A percentile compares a stretch with the other conserved stretches of the same genome.
Conservation (phyloP, 2,888 invertebrate genomes). For the Helleia helle region DNA sequence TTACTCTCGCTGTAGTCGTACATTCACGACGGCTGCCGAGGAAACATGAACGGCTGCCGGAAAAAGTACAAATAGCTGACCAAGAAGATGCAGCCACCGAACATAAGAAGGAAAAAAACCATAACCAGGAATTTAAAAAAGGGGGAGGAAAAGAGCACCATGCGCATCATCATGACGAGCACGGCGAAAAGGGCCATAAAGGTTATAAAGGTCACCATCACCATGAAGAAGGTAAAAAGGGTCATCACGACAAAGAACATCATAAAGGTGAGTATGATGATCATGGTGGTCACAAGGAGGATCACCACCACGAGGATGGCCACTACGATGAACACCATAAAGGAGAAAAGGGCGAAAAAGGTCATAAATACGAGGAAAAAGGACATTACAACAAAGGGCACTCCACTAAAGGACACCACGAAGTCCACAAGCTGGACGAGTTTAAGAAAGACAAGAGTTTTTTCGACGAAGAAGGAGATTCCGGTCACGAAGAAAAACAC, state of each 20-base stretch:
- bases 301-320: conserved; percentile 78
- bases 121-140: conserved; percentile 69
- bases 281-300: conserved; percentile 75
- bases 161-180: conserved; percentile 76
- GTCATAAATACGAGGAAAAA: conserved; percentile 77
- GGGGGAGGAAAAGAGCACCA: conserved; percentile 80
- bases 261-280: conserved; percentile 77
- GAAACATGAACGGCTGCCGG: conserved; percentile 20
- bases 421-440: conserved; percentile 88
- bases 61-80: conserved; percentile 32
- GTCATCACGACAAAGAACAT: conserved; percentile 81
- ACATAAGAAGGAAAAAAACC: conserved; percentile 63
- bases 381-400: conserved; percentile 89
- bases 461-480: conserved; percentile 89
- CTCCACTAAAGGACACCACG: conserved; percentile 89
- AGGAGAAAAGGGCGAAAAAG: conserved; percentile 79
- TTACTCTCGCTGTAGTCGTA: conserved; percentile 33
- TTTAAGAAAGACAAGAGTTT: conserved; percentile 90
- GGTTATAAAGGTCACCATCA: conserved; percentile 81
- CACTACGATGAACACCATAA: conserved; percentile 78
- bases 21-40: conserved; percentile 41
- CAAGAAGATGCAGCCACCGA: conserved; percentile 53
- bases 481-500: conserved; percentile 86
- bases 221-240: conserved; percentile 79
- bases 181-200: conserved; percentile 81